Evolutionary conservation across 2,888 invertebrate genomes (phyloP).

Genomic region (Podotricha telesiphe): DNA sequence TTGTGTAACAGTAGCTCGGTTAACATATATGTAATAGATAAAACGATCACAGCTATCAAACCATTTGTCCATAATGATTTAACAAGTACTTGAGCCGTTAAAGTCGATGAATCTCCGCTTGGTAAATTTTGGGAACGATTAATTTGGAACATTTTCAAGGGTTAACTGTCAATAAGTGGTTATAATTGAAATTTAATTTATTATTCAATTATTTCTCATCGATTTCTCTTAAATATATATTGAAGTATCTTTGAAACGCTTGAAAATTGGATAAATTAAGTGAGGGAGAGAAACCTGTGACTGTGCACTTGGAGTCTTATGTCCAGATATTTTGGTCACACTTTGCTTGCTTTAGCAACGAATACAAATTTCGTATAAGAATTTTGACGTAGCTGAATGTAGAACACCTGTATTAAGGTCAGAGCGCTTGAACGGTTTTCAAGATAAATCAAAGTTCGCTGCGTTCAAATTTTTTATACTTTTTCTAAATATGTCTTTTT

Average conservation of each 20-base stretch:
- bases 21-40: background rate
- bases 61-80: conserved; percentile 55
- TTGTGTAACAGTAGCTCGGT: too few species aligned
- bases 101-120: conserved; percentile 42
- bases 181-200: conserved; percentile 16
- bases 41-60: conserved; percentile 45
- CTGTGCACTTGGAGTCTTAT: too few species aligned
- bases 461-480: too few species aligned
- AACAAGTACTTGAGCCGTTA: conserved; percentile 50
- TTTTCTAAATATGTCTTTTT: too few species aligned
- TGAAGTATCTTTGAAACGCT: background rate
- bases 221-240: background rate
- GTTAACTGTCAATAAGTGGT: conserved; percentile 13
- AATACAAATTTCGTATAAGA: too few species aligned
- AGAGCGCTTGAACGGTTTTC: too few species aligned
- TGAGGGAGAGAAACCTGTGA: too few species aligned
- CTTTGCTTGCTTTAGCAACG: too few species aligned
- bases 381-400: too few species aligned
- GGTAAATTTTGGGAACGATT: conserved; percentile 36
- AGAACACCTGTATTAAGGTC: too few species aligned
- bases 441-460: too few species aligned
- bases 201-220: background rate
- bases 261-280: background rate
- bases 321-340: too few species aligned
- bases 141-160: conserved; percentile 28